A percentile compares a stretch with the other conserved stretches of the same genome.
These are phyloP conservation scores for Acleris cristana DNA, from an alignment of 2,888 invertebrate species.

Conservation along the genomic window DNA sequence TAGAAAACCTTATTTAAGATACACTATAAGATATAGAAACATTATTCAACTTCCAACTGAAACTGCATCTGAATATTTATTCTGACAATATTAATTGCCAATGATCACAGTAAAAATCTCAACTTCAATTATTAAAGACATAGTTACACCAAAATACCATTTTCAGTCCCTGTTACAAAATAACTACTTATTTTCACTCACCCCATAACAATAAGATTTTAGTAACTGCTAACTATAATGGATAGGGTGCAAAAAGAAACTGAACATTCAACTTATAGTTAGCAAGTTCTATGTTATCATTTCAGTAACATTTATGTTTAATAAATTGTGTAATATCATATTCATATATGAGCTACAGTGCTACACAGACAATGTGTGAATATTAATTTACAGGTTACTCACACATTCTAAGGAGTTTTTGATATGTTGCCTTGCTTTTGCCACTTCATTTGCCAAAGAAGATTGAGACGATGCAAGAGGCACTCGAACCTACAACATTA, in stretches of 20 bases:
- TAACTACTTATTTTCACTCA: neutral
- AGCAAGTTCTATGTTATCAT: neutral
- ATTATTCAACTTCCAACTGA: too few species aligned
- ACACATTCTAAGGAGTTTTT: slow-evolving; percentile 89
- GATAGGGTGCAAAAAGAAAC: neutral
- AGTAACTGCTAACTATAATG: slow-evolving; percentile 6
- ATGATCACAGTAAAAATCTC: too few species aligned
- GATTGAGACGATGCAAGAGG: slow-evolving; percentile 75
- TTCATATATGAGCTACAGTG: slow-evolving; percentile 1
- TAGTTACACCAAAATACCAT: too few species aligned
- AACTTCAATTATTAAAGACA: too few species aligned
- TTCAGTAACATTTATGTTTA: neutral
- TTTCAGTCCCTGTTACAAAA: too few species aligned
- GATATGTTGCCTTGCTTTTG: slow-evolving; percentile 93
- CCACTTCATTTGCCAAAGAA: slow-evolving; percentile 92
- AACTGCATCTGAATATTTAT: too few species aligned
- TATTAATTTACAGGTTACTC: slow-evolving; percentile 68
- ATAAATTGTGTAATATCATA: too few species aligned
- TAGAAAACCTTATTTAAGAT: too few species aligned
- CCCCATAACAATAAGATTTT: slow-evolving; percentile 13
- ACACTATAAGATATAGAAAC: too few species aligned
- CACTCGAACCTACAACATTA: slow-evolving; percentile 65
- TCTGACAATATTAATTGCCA: too few species aligned
- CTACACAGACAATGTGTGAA: slow-evolving; percentile 48
- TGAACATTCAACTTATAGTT: neutral